Conservation (phyloP, 2,797 vertebrate genomes). For the Neomorphus geoffroyi region DNA sequence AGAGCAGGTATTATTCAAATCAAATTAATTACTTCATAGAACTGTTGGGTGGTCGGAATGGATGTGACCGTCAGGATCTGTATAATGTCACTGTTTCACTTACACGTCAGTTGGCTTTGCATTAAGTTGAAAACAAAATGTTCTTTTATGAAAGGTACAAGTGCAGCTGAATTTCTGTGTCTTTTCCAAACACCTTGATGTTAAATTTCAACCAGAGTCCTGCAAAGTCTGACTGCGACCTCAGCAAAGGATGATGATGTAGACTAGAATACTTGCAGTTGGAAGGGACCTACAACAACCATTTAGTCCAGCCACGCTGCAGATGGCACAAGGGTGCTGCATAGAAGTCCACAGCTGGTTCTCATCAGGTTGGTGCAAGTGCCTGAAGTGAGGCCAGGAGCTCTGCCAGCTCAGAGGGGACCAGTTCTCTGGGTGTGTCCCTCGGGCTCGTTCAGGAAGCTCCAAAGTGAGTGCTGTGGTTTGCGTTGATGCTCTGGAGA, state of each 20-base stretch:
- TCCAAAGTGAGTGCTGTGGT: background rate
- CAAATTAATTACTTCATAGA: background rate
- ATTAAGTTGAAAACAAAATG: background rate
- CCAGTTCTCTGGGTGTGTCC: background rate
- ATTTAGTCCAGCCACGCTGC: background rate
- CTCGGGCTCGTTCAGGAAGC: background rate
- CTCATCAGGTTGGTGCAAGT: background rate
- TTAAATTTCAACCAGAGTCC: background rate
- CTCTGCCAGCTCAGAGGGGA: accelerated
- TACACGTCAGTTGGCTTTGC: background rate
- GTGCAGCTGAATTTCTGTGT: background rate
- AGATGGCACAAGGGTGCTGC: background rate
- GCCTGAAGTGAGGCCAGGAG: accelerated
- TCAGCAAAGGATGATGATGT: background rate
- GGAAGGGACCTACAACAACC: background rate
- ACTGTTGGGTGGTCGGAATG: background rate
- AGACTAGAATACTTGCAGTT: background rate
- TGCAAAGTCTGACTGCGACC: background rate
- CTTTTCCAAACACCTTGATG: background rate
- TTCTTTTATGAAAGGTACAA: background rate
- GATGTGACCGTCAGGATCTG: background rate
- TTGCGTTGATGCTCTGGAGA: background rate
- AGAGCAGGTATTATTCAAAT: conserved; percentile 1
- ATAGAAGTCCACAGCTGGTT: background rate
- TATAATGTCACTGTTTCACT: background rate